Evolutionary conservation across 2,113 vertebrate species (phyloP).

Genomic region (Motacilla alba): DNA sequence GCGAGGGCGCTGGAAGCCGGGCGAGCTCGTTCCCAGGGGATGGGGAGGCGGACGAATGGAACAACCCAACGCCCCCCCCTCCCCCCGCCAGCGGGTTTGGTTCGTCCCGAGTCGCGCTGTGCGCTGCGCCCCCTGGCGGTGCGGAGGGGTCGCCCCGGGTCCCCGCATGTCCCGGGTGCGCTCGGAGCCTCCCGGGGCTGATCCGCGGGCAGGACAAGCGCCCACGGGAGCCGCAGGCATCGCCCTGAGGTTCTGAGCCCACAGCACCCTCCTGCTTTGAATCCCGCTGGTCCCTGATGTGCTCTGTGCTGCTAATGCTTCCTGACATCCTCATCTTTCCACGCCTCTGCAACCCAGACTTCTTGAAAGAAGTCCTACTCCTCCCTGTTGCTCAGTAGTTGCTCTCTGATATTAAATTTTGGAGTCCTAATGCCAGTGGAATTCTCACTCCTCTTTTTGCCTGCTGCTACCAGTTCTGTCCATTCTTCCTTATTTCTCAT

Average conservation of each 20-base stretch:
- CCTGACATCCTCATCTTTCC: not conserved
- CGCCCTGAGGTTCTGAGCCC: not conserved
- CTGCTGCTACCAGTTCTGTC: not conserved
- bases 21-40: not conserved
- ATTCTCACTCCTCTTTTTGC: not conserved
- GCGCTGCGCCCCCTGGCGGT: not conserved
- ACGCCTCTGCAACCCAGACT: too few relatives aligned
- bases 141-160: not conserved
- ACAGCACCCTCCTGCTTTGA: rapidly evolving
- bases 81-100: not conserved
- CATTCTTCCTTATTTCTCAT: not conserved
- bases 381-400: not conserved
- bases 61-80: not conserved
- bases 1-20: not conserved
- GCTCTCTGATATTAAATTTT: not conserved
- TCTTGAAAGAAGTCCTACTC: not conserved
- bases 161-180: not conserved
- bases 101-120: not conserved
- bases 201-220: not conserved
- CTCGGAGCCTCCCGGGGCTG: not conserved
- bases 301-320: not conserved
- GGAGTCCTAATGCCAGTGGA: not conserved
- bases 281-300: rapidly evolving
- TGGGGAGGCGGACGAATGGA: too few relatives aligned
- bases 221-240: rapidly evolving